phyloP scores from a whole-genome alignment of 1,140 invertebrate genomes.

The Atopsyche davidsoni region DNA sequence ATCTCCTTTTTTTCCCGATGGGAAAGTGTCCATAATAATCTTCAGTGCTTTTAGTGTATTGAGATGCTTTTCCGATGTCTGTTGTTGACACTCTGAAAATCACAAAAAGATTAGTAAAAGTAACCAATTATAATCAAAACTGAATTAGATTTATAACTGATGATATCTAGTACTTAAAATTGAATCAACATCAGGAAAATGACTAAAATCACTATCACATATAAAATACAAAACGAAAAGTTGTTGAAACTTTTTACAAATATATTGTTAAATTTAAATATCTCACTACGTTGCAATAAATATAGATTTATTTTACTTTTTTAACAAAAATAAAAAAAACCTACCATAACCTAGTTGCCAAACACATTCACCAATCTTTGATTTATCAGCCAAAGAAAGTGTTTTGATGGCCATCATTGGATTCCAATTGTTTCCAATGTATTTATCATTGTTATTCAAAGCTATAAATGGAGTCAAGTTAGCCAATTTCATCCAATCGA shows the following conservation, averaged over 20 bases:
- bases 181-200: too few relatives aligned
- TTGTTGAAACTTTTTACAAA: too few relatives aligned
- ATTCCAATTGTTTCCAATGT: constrained; percentile 45
- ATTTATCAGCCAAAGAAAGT: constrained; percentile 52
- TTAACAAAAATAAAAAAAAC: constrained; percentile 7
- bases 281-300: background rate
- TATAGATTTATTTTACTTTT: background rate
- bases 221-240: too few relatives aligned
- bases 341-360: constrained; percentile 65
- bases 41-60: constrained; percentile 52
- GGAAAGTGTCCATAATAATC: constrained; percentile 53
- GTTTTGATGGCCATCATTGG: constrained; percentile 47
- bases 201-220: too few relatives aligned
- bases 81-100: constrained; percentile 44
- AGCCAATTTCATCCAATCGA: constrained; percentile 43
- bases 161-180: too few relatives aligned
- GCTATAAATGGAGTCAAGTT: constrained; percentile 47
- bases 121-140: constrained; percentile 25
- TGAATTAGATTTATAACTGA: background rate
- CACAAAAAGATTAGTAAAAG: constrained; percentile 12
- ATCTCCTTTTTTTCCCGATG: constrained; percentile 33
- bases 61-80: constrained; percentile 46
- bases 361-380: constrained; percentile 46
- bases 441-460: constrained; percentile 40
- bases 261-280: background rate